Evolutionary conservation across 2,797 vertebrate species (phyloP), one percentile per base, ranked within the genome.

Genomic region (Uromys caudimaculatus): DNA sequence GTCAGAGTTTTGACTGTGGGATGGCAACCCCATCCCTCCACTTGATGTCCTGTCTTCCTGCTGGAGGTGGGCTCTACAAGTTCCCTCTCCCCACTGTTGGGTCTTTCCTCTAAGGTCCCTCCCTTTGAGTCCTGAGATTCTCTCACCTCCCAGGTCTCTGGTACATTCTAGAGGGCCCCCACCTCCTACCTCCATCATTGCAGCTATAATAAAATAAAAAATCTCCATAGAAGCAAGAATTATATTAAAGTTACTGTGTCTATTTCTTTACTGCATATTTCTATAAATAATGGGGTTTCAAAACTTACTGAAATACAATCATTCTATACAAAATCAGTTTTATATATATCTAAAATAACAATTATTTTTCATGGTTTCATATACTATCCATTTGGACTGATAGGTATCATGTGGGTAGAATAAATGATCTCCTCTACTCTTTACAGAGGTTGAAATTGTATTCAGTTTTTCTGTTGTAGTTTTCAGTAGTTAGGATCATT

Each of bases 301-400:
- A 90, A 95, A 81, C 71, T 93, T 69, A 50, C 12, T 7, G 52
- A 77, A 91, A 82, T 71, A 24, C 3, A 93, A 54, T 75, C 1
- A 90, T 83, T 81, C 81, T 29, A 88, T 12, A 67, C 12, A 73
- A 92, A 95, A 69, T 75, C 77, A n/a, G 35, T 67, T 82, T 44
- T 78, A 75, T 54, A 16, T 71, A 14, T 76, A 41, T 41, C 35
- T 21, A 78, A 56, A n/a, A 56, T 24, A 38, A n/a, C 11, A 41
- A 62, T 64, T 62, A 7, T 50, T 86, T 67, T 90, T 79, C 41
- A 91, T 23, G 29, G 35, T 56, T 62, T 35, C 1, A 21, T 56
- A 14, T 60, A 67, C 16, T 79, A 67, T 81, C 71, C 27, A 93
- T 73, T 60, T 85, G 8, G 6, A 56, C 56, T 75, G 10, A 35